Conservation (phyloP, 2,888 invertebrate genomes). For the Eutolmus rufibarbis region DNA sequence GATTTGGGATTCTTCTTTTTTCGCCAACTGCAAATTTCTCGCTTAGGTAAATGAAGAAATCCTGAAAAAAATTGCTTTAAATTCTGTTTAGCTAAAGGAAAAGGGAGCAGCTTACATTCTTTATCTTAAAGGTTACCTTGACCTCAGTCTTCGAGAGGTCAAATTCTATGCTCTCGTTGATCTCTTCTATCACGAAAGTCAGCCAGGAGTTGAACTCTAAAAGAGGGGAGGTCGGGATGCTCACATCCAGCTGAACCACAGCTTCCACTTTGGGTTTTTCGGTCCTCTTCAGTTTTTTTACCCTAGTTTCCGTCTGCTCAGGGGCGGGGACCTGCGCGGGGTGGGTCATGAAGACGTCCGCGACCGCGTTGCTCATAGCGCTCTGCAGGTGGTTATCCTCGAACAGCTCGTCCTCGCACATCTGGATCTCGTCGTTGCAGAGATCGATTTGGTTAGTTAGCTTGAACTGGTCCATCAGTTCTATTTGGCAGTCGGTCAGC, state of each 20-base stretch:
- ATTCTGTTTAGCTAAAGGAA: background rate
- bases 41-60: constrained; percentile 76
- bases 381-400: constrained; percentile 52
- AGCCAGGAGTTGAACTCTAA: constrained; percentile 74
- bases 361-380: constrained; percentile 40
- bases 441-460: constrained; percentile 59
- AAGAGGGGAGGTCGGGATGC: constrained; percentile 49
- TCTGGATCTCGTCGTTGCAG: constrained; percentile 54
- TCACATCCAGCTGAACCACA: background rate
- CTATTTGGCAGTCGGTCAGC: constrained; percentile 59
- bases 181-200: constrained; percentile 76
- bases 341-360: constrained; percentile 45
- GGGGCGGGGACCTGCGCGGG: constrained; percentile 27
- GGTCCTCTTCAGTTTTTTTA: background rate
- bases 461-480: constrained; percentile 60
- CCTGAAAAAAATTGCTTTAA: constrained; percentile 58
- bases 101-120: constrained; percentile 64
- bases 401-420: constrained; percentile 50
- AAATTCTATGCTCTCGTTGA: constrained; percentile 78
- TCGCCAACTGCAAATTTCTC: constrained; percentile 72
- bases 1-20: constrained; percentile 72
- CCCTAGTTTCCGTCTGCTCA: background rate
- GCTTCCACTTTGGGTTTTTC: background rate
- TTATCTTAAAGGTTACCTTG: constrained; percentile 73
- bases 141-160: constrained; percentile 73